Conservation (phyloP, 2,888 invertebrate species). For the Anodontia alba region DNA sequence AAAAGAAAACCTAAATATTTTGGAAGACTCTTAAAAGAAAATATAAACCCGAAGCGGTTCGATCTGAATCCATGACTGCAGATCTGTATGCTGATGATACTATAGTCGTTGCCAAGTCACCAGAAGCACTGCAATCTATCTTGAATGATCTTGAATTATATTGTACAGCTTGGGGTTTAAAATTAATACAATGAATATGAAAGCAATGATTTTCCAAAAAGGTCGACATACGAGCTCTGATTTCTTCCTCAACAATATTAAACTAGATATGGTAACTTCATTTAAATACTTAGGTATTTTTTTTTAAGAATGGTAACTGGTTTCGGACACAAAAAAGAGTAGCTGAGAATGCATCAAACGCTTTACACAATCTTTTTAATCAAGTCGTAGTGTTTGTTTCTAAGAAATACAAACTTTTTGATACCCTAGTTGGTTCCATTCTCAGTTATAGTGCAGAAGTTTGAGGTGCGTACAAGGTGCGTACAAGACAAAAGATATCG, state of each 20-base stretch:
- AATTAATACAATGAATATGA: background rate
- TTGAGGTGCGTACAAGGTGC: background rate
- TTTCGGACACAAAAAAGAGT: background rate
- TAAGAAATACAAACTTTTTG: background rate
- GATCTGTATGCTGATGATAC: background rate
- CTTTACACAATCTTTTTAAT: background rate
- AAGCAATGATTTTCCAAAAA: background rate
- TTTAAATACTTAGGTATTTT: too few species aligned
- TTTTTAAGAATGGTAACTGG: too few species aligned
- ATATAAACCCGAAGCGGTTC: background rate
- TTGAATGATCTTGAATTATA: background rate
- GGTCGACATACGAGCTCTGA: background rate
- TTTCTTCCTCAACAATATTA: background rate
- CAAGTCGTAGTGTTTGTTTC: background rate
- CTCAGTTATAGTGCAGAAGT: background rate
- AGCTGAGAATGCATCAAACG: background rate
- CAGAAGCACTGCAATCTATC: background rate
- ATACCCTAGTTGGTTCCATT: background rate
- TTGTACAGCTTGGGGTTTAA: background rate
- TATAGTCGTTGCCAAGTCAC: background rate
- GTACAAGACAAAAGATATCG: too few species aligned
- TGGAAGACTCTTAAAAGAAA: background rate
- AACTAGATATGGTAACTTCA: background rate
- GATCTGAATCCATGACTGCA: background rate
- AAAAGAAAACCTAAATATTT: background rate